These are phyloP conservation scores for Ophioderma brevispina DNA, from an alignment of 35 echinoderm and acorn worm genomes.

Conservation along the genomic window DNA sequence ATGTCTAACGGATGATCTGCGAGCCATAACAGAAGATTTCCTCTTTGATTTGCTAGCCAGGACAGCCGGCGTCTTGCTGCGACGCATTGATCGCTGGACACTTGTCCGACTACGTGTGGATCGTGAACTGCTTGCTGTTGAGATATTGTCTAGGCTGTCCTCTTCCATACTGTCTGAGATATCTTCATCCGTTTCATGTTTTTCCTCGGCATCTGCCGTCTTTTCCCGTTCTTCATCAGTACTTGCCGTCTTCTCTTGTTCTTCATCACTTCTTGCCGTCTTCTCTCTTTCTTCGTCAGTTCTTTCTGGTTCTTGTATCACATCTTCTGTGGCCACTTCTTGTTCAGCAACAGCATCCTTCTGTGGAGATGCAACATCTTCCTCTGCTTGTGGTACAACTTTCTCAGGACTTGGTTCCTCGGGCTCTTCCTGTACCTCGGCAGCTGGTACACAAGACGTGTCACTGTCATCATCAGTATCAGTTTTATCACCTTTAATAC, in stretches of 20 bases:
- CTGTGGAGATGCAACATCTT: neutral
- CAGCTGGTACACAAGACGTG: too few relatives aligned
- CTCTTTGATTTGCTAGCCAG: neutral
- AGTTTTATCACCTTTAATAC: too few relatives aligned
- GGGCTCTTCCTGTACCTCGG: too few relatives aligned
- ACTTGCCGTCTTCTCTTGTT: neutral
- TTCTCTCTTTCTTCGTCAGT: neutral
- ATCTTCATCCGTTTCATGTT: neutral
- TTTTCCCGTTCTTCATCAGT: neutral
- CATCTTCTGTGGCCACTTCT: neutral
- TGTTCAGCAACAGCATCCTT: neutral
- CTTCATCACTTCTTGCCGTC: neutral
- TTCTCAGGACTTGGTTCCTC: too few relatives aligned
- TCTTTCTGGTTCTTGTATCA: neutral
- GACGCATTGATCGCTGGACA: neutral
- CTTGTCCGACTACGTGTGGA: neutral
- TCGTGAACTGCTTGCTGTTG: neutral
- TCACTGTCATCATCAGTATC: too few relatives aligned
- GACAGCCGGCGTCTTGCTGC: too few relatives aligned
- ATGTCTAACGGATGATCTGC: neutral
- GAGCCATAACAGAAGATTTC: neutral
- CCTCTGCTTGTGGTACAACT: neutral
- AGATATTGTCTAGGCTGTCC: neutral
- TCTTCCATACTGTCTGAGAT: neutral
- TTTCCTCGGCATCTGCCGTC: neutral